Base-by-base conservation (phyloP, 92 coral and sea anemone genomes). In the Anthopleura xanthogrammica region DNA sequence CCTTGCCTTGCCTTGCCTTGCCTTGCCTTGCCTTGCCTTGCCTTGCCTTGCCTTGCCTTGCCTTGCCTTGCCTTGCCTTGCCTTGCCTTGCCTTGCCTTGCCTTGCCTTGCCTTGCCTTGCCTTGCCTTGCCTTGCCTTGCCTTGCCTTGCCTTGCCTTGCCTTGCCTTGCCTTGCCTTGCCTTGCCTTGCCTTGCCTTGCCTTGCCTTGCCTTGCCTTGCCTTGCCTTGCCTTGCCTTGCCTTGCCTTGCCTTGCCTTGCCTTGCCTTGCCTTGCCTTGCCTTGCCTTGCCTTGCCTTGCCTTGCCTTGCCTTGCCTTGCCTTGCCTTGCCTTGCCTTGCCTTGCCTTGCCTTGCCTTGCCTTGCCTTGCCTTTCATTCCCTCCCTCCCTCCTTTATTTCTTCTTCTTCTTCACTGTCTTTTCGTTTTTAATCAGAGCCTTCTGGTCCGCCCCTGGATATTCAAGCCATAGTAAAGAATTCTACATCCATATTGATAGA, bases 361-460 rank as follows among this genome's bases (percentile, higher is more conserved):
- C n/a, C 19, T 60, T 22, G 12, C 22, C 65, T 20, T 60, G 10
- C 65, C 22, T 60, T 60, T 14, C 22, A 3, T 20, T 17, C 5
- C 13, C 65, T 60, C 13, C 13, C 65, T 60, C 20, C 57, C 16
- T 55, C 5, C 42, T 40, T 71, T 24, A 19, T 10, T n/a, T 8
- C 41, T 71, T 22, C 12, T 23, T 24, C 72, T 24, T 6, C 52
- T n/a, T n/a, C n/a, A n/a, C n/a, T n/a, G 76, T 20, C 29, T 20
- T 14, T 62, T 20, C 29, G 3, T 19, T 62, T n/a, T 62, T 64
- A 46, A 7, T 16, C 82, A 93, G 97, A 76, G 16, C 97, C 95
- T 4, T 57, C 90, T 7, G 93, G 91, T 41, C 89, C 93, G 60
- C 97, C 97, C 8, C 79, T 62, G 77, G 75, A 91, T 56, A 85